Conservation (phyloP, 1,140 invertebrate genomes). For the Tetramorium simillimum region DNA sequence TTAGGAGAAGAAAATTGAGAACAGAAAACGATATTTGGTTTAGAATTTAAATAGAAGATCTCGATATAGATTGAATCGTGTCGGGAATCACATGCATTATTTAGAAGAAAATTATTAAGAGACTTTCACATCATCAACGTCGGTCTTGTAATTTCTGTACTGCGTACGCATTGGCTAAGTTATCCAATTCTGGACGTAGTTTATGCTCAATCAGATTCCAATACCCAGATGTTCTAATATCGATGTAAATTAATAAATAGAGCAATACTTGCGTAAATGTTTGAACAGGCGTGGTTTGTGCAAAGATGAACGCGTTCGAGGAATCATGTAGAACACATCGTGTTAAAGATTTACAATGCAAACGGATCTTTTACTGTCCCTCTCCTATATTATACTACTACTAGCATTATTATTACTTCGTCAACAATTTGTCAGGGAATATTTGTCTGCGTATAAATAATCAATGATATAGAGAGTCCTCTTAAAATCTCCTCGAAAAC, state of each 20-base stretch:
- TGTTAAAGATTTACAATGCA: neutral
- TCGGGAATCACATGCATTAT: neutral
- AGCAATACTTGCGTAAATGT: neutral
- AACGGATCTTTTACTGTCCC: neutral
- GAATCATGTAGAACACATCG: neutral
- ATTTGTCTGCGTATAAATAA: neutral
- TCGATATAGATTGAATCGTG: neutral
- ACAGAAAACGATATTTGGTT: neutral
- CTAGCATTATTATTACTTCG: neutral
- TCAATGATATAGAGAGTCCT: conserved; percentile 25
- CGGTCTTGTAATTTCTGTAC: neutral
- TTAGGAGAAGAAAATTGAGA: neutral
- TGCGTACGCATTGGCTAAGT: neutral
- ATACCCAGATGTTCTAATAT: neutral
- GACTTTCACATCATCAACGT: neutral
- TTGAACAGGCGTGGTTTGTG: neutral
- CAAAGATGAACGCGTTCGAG: neutral
- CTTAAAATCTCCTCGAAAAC: conserved; percentile 7
- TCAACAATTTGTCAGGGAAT: neutral
- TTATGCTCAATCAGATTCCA: neutral
- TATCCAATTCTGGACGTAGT: neutral
- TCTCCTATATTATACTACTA: neutral
- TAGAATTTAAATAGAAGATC: neutral
- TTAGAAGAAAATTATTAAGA: neutral
- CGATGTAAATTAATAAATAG: neutral